phyloP scores from a whole-genome alignment of 2,113 vertebrate species.

The Peromyscus maniculatus region DNA sequence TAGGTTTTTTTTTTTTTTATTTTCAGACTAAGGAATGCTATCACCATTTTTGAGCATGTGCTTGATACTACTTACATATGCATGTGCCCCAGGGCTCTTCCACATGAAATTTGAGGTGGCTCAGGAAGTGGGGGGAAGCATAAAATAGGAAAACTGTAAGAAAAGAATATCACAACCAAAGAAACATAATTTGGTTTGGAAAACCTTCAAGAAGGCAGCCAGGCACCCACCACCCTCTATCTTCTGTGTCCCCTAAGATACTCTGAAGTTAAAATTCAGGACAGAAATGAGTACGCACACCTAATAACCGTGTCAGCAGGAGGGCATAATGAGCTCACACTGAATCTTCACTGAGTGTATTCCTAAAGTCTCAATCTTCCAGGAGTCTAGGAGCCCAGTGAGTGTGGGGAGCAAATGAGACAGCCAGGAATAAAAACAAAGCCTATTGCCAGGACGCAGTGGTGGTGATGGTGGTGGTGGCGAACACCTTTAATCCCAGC shows the following conservation, averaged over 20 bases:
- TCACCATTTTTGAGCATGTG: neutral
- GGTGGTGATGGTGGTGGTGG: neutral
- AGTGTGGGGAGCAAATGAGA: neutral
- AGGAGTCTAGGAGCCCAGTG: neutral
- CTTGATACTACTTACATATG: neutral
- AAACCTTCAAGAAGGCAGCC: conserved; percentile 3
- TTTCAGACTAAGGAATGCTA: neutral
- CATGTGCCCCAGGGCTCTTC: neutral
- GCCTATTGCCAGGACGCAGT: neutral
- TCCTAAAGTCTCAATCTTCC: neutral
- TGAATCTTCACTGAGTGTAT: neutral
- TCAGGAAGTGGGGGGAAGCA: neutral
- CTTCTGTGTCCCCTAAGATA: neutral
- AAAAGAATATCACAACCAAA: neutral
- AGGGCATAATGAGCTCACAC: neutral
- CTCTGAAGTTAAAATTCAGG: neutral
- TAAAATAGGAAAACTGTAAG: neutral
- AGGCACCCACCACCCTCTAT: neutral
- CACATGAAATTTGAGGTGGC: neutral
- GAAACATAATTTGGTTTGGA: neutral
- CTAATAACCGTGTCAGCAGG: neutral
- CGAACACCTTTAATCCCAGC: neutral
- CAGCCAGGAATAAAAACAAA: conserved; percentile 15
- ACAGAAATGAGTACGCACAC: neutral
- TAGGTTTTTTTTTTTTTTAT: neutral